A percentile compares a stretch with the other conserved stretches of the same genome.
Evolutionary conservation across 2,797 vertebrate species (phyloP).

Genomic region (Agapornis canus): DNA sequence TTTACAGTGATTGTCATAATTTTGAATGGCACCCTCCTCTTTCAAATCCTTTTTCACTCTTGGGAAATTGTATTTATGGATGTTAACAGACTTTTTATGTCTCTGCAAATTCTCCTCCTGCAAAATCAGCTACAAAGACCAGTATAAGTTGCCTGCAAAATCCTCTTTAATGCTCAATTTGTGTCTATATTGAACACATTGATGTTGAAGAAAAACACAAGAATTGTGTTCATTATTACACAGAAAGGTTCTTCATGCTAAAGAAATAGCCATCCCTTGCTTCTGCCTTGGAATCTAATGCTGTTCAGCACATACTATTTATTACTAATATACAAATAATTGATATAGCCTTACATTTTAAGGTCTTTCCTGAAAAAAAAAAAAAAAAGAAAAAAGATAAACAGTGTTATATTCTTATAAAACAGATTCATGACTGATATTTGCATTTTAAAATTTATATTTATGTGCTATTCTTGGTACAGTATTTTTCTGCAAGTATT

Average conservation of each 20-base stretch:
- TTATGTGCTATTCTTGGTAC: not conserved
- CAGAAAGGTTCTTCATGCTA: not conserved
- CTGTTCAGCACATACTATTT: not conserved
- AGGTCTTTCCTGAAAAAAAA: not conserved
- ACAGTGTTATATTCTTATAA: not conserved
- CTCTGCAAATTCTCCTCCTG: not conserved
- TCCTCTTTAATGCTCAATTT: conserved; percentile 21
- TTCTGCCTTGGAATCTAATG: not conserved
- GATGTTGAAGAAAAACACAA: not conserved
- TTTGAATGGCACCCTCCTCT: not conserved
- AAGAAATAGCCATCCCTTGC: not conserved
- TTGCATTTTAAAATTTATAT: not conserved
- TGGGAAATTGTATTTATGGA: not conserved
- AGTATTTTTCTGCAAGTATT: not conserved
- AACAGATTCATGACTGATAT: not conserved
- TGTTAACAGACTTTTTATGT: conserved; percentile 3
- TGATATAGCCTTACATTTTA: not conserved
- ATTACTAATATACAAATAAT: not conserved
- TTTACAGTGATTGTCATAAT: not conserved
- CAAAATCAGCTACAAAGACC: not conserved
- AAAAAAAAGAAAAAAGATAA: not conserved
- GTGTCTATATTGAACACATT: not conserved
- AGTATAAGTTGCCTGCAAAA: not conserved
- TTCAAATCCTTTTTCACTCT: not conserved
- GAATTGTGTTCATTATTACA: not conserved